Base-by-base conservation (phyloP, 2,113 vertebrate genomes). In the Lucifuga dentata region DNA sequence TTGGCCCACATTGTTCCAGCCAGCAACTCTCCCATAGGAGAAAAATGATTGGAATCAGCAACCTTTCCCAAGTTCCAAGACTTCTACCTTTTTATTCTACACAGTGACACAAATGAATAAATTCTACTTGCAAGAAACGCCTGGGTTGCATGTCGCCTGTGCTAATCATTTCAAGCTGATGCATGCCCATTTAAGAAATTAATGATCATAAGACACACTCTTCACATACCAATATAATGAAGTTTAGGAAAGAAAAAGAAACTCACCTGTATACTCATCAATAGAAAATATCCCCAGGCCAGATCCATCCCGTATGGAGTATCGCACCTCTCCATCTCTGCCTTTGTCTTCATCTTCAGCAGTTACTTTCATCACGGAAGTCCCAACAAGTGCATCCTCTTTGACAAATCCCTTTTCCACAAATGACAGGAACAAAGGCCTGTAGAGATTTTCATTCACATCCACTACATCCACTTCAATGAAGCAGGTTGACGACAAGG, bases 271-370 rank as follows among this genome's bases (percentile, higher is more conserved):
- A 84, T 98, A 94, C 89, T 98, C 95, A 3, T 99, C 94, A 58
- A 99, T 96, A 76, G 82, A 93, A 77, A 99, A 99, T 76, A 98
- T 92, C 59, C 97, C 97, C 43, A 98, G 41, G 59, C 98, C 98
- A 13, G 98, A 97, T 21, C 98, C 98, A 76, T 98, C 96, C 81
- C 95, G 91, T 57, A 99, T 96, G 50, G 98, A 98, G 11, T 99
- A 99, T 26, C 90, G 94, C 19, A 99, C 89, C 83, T 96, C 95
- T 21, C 97, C 97, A 39, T 99, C 97, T 86, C 89, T 88, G 61
- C 95, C 97, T 10, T 45, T 58, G 53, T 99, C 98, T 77, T 98
- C 96, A 19, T 99, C 98, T 16, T 93, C 93, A 53, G 98, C 98
- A 2, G 91, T 93, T 13, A 98, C 88, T 2, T 92, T 95, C 95